These are phyloP conservation scores for Neoarius graeffei DNA, from an alignment of 2,113 vertebrate species.

Conservation along the genomic window DNA sequence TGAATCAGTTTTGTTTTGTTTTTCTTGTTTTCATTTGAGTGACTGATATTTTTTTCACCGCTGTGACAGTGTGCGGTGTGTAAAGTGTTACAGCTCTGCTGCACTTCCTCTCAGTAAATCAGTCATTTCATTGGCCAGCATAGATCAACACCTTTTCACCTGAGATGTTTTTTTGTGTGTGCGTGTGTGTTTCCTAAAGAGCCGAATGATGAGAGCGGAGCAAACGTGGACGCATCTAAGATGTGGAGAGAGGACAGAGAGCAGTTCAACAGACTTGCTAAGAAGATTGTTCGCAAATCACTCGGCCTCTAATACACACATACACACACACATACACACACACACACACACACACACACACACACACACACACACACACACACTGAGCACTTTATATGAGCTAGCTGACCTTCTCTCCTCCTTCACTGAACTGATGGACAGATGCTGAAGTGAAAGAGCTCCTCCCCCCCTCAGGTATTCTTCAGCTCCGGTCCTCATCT, in stretches of 20 bases:
- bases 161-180: neutral
- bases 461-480: too few species aligned
- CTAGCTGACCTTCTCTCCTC: neutral
- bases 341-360: slow-evolving; percentile 32
- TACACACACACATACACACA: slow-evolving; percentile 5
- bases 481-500: neutral
- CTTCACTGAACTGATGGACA: neutral
- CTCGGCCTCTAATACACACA: slow-evolving; percentile 75
- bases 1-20: neutral
- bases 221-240: slow-evolving; percentile 94
- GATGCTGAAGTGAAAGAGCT: neutral
- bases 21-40: neutral
- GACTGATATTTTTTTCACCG: too few species aligned
- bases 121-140: neutral
- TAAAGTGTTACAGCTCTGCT: neutral
- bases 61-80: neutral
- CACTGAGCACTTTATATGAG: slow-evolving; percentile 23
- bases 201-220: slow-evolving; percentile 95
- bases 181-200: slow-evolving; percentile 72
- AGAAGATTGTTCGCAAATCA: slow-evolving; percentile 93
- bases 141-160: neutral
- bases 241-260: slow-evolving; percentile 97
- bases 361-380: neutral
- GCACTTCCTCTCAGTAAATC: neutral
- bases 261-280: slow-evolving; percentile 89